These are phyloP conservation scores for Seriola aureovittata DNA, from an alignment of 2,113 vertebrate species.

Conservation along the genomic window DNA sequence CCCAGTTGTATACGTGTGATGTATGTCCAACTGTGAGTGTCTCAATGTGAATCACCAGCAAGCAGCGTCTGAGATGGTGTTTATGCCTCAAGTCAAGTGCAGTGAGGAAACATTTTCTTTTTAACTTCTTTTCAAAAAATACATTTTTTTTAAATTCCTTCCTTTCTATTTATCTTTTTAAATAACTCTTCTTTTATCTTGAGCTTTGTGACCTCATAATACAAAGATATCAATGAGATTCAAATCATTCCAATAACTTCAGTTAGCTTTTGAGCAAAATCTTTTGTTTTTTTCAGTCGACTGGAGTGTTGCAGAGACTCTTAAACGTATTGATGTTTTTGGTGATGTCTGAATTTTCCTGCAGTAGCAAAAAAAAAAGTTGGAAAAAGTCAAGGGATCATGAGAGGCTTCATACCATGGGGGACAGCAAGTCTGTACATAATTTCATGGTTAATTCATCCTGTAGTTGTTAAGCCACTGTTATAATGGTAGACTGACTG, in stretches of 20 bases:
- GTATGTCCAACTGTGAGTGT: slow-evolving; percentile 48
- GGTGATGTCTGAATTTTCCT: not conserved
- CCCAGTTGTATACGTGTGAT: slow-evolving; percentile 50
- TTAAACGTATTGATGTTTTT: not conserved
- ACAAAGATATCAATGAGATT: not conserved
- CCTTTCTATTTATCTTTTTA: not conserved
- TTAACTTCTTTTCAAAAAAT: not conserved
- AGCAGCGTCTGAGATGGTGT: not conserved
- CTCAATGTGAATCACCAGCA: slow-evolving; percentile 13
- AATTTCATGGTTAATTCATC: slow-evolving; percentile 29
- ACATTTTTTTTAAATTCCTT: slow-evolving; percentile 1
- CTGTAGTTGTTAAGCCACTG: slow-evolving; percentile 6
- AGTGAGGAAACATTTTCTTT: not conserved
- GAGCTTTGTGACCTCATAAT: slow-evolving; percentile 6
- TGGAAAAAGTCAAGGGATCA: slow-evolving; percentile 1
- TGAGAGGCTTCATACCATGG: not conserved
- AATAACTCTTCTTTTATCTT: slow-evolving; percentile 9
- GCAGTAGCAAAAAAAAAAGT: not conserved
- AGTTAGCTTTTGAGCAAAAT: not conserved
- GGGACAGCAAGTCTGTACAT: not conserved
- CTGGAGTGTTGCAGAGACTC: slow-evolving; percentile 19
- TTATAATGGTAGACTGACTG: not conserved
- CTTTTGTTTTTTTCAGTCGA: not conserved
- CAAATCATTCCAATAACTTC: not conserved
- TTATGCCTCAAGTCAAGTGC: slow-evolving; percentile 30